These are phyloP conservation scores for Coccyzus lansbergi DNA, from an alignment of 2,797 vertebrate species.

Conservation along the genomic window DNA sequence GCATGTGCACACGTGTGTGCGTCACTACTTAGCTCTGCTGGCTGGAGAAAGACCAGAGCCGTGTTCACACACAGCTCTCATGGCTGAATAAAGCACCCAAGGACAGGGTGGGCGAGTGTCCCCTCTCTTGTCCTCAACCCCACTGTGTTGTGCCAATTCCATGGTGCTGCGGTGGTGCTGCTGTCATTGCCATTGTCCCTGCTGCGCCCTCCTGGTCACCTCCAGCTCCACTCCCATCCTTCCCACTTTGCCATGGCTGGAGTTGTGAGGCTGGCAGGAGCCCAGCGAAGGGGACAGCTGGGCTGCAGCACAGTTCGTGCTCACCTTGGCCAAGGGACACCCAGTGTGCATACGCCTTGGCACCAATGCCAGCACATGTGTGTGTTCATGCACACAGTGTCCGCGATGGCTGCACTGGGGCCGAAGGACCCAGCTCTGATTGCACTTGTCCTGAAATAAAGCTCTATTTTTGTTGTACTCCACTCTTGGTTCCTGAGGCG, in stretches of 20 bases:
- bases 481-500: neutral
- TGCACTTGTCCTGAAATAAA: constrained; percentile 61
- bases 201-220: neutral
- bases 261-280: neutral
- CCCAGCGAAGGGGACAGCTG: neutral
- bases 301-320: neutral
- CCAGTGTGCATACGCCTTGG: fast-evolving
- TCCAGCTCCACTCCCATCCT: neutral
- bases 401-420: fast-evolving
- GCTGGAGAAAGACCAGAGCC: neutral
- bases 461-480: constrained; percentile 67
- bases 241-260: neutral
- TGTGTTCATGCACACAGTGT: fast-evolving
- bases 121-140: neutral
- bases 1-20: neutral
- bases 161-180: fast-evolving
- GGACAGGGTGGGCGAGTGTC: fast-evolving
- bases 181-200: fast-evolving
- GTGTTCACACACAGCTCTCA: fast-evolving
- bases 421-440: neutral
- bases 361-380: fast-evolving
- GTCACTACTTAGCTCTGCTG: neutral
- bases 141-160: fast-evolving
- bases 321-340: neutral
- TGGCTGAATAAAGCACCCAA: fast-evolving